A percentile compares a stretch with the other conserved stretches of the same genome.
Evolutionary conservation across 1,140 invertebrate genomes (phyloP).

Genomic region (Eumaeus atala): DNA sequence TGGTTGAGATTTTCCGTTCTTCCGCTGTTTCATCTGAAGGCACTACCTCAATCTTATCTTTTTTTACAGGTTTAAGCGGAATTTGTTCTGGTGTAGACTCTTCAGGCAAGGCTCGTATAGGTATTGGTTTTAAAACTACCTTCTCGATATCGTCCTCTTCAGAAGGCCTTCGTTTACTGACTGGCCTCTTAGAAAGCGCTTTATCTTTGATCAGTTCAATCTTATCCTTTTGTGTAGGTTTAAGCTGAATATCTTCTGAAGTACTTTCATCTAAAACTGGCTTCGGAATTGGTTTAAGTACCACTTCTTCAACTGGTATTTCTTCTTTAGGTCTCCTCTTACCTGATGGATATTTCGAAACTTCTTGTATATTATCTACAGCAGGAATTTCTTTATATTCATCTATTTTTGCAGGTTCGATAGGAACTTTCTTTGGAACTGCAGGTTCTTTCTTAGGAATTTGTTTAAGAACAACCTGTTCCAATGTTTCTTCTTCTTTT

Average conservation of each 20-base stretch:
- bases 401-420: constrained; percentile 22
- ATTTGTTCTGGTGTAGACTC: constrained; percentile 42
- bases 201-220: constrained; percentile 11
- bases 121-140: background rate
- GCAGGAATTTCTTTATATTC: background rate
- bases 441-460: constrained; percentile 10
- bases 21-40: constrained; percentile 6
- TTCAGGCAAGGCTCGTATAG: constrained; percentile 9
- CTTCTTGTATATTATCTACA: constrained; percentile 28
- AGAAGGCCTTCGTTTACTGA: background rate
- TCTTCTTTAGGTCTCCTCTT: constrained; percentile 27
- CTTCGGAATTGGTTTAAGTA: constrained; percentile 26
- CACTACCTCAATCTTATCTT: constrained; percentile 24
- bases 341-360: constrained; percentile 6
- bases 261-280: constrained; percentile 28
- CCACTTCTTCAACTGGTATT: constrained; percentile 25
- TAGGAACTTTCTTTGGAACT: constrained; percentile 44
- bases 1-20: background rate
- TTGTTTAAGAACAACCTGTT: constrained; percentile 38
- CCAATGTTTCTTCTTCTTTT: constrained; percentile 44
- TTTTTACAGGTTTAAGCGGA: constrained; percentile 33
- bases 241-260: constrained; percentile 22
- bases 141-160: background rate
- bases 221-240: constrained; percentile 29
- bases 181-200: background rate